A percentile compares a stretch with the other conserved stretches of the same genome.
Evolutionary conservation across 2,888 invertebrate species (phyloP).

Genomic region (Eupithecia tripunctaria): DNA sequence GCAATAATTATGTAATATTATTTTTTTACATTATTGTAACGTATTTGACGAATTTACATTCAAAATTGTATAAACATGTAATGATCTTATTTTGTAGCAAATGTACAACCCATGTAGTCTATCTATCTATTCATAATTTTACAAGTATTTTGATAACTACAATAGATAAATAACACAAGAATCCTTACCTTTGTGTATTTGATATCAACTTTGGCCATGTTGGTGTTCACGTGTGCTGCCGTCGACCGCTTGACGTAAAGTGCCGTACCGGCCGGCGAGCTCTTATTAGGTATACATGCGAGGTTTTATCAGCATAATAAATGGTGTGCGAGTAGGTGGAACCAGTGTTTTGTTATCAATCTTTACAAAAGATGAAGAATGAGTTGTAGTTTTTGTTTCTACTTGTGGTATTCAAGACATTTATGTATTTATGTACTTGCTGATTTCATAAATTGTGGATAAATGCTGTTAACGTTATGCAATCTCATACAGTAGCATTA

Average conservation of each 20-base stretch:
- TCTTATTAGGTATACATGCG: not conserved
- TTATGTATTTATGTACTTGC: not conserved
- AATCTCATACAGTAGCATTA: not conserved
- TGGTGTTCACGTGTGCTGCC: slow-evolving; percentile 53
- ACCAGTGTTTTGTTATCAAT: too few relatives aligned
- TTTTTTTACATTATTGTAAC: too few relatives aligned
- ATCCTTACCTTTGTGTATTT: slow-evolving; percentile 79
- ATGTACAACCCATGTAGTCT: too few relatives aligned
- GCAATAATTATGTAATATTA: too few relatives aligned
- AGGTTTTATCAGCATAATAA: slow-evolving; percentile 1
- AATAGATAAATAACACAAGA: not conserved
- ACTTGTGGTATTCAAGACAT: not conserved
- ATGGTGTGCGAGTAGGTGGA: not conserved
- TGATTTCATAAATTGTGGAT: not conserved
- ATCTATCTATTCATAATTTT: not conserved
- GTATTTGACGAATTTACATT: too few relatives aligned
- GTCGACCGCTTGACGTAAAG: slow-evolving; percentile 45
- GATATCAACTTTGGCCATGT: slow-evolving; percentile 79
- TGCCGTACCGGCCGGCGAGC: slow-evolving; percentile 22
- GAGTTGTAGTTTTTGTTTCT: not conserved
- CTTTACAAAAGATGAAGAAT: slow-evolving; percentile 2
- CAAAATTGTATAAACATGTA: too few relatives aligned
- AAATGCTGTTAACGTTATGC: not conserved
- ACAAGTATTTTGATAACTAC: not conserved
- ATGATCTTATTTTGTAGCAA: too few relatives aligned